Percentiles rank a stretch among this genome's conserved stretches.
These are phyloP conservation scores for Suillia variegata DNA, from an alignment of 2,888 invertebrate species.

Conservation along the genomic window DNA sequence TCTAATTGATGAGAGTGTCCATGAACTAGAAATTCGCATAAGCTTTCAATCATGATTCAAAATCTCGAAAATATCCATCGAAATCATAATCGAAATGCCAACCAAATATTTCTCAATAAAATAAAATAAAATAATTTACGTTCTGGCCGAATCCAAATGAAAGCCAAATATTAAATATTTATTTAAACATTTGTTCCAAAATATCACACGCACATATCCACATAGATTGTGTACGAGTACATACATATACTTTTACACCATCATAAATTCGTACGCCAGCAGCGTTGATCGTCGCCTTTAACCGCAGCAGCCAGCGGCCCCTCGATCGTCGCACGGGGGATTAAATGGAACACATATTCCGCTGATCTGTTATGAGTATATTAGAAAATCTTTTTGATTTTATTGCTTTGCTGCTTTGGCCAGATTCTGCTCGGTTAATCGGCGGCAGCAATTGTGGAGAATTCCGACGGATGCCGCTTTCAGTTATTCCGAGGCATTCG, in stretches of 20 bases:
- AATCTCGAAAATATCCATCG: no score
- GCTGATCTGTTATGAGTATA: no score
- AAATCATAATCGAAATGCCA: no score
- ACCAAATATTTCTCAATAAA: no score
- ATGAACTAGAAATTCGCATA: no score
- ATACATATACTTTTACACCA: conserved; percentile 18
- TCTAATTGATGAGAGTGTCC: no score
- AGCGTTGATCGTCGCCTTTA: no score
- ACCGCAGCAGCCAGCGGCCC: background rate
- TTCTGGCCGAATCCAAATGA: no score
- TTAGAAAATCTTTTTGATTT: background rate
- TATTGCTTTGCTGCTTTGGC: conserved; percentile 20
- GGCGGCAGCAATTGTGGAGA: conserved; percentile 47
- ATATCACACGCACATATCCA: conserved; percentile 10
- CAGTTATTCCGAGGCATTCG: conserved; percentile 58
- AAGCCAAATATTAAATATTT: no score
- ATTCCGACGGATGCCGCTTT: conserved; percentile 43
- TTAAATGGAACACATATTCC: conserved; percentile 1
- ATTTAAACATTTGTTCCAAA: background rate
- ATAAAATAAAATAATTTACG: no score
- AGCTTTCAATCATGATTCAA: no score
- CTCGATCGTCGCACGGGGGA: background rate
- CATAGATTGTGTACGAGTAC: conserved; percentile 10
- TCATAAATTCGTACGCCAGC: background rate
- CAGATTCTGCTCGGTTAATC: conserved; percentile 25